Conservation (phyloP, 2,113 vertebrate species). For the Lophius piscatorius region DNA sequence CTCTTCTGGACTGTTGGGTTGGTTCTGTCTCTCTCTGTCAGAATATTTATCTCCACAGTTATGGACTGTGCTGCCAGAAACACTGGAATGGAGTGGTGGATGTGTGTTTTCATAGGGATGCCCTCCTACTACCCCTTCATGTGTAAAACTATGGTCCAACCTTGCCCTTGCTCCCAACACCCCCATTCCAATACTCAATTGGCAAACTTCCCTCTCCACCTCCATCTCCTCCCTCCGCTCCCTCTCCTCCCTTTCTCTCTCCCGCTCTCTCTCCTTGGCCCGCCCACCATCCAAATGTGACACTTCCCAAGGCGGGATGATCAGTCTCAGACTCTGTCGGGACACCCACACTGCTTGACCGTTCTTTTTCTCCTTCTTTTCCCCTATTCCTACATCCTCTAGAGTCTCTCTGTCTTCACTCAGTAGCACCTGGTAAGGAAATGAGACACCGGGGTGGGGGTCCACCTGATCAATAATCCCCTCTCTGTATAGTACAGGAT, state of each 20-base stretch:
- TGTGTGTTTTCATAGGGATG: slow-evolving; percentile 61
- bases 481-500: slow-evolving; percentile 81
- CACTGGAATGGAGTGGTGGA: slow-evolving; percentile 56
- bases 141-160: slow-evolving; percentile 62
- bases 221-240: slow-evolving; percentile 80
- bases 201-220: slow-evolving; percentile 85
- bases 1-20: slow-evolving; percentile 75
- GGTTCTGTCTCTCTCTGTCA: slow-evolving; percentile 64
- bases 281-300: slow-evolving; percentile 72
- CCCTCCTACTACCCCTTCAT: slow-evolving; percentile 47
- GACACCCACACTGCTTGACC: slow-evolving; percentile 84
- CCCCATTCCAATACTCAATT: slow-evolving; percentile 85
- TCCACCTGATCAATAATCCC: slow-evolving; percentile 85
- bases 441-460: slow-evolving; percentile 83
- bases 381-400: slow-evolving; percentile 29
- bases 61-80: slow-evolving; percentile 20
- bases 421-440: slow-evolving; percentile 85
- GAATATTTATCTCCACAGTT: slow-evolving; percentile 38
- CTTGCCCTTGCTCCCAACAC: slow-evolving; percentile 59
- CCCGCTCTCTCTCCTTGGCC: slow-evolving; percentile 71
- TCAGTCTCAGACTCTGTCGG: slow-evolving; percentile 85
- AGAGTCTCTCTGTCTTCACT: slow-evolving; percentile 50
- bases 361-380: slow-evolving; percentile 62
- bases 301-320: slow-evolving; percentile 84
- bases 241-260: slow-evolving; percentile 78